These are phyloP conservation scores for Morone saxatilis DNA, from an alignment of 2,113 vertebrate species.

Conservation along the genomic window DNA sequence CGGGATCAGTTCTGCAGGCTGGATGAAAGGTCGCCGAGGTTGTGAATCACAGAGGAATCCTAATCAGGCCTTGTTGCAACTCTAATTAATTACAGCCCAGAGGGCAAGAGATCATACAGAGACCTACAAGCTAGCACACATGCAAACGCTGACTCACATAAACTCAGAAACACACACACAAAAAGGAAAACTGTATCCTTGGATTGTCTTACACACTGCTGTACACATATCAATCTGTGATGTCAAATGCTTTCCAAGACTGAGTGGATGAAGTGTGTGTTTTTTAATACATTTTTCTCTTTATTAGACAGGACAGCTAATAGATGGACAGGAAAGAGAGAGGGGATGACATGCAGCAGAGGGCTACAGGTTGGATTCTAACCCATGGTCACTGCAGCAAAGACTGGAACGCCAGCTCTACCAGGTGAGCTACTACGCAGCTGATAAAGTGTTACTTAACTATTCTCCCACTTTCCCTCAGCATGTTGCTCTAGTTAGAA, in stretches of 20 bases:
- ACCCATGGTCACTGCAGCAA: too few species aligned
- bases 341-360: too few species aligned
- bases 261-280: constrained; percentile 12
- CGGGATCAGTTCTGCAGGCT: constrained; percentile 52
- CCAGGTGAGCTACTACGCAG: too few species aligned
- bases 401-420: too few species aligned
- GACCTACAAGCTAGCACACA: constrained; percentile 56
- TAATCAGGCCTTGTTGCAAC: constrained; percentile 81
- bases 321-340: too few species aligned
- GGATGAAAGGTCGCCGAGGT: constrained; percentile 73
- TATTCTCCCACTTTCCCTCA: neutral
- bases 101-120: constrained; percentile 75
- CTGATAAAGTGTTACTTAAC: neutral
- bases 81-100: constrained; percentile 83
- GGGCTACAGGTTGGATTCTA: too few species aligned
- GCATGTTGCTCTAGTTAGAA: neutral
- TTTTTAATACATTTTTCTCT: too few species aligned
- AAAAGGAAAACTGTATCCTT: constrained; percentile 25
- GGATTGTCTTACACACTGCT: constrained; percentile 20
- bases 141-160: constrained; percentile 40
- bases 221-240: constrained; percentile 34
- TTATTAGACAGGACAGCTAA: too few species aligned
- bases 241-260: neutral
- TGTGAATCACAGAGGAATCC: constrained; percentile 77
- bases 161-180: neutral